A percentile compares a stretch with the other conserved stretches of the same genome.
phyloP scores from a whole-genome alignment of 2,888 invertebrate species.

The Odiellus spinosus region DNA sequence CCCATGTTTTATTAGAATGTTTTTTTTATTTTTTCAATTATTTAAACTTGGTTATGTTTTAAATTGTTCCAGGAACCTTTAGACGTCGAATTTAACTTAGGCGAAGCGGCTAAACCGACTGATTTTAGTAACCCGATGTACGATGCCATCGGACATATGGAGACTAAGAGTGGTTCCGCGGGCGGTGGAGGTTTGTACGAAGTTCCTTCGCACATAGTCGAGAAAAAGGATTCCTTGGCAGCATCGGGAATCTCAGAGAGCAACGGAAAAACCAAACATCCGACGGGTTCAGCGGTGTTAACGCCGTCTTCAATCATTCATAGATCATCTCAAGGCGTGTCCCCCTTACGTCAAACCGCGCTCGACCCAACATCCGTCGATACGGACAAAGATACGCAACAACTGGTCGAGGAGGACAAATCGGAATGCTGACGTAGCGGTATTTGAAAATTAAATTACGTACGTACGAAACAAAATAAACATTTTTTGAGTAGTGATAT shows the following conservation, averaged over 20 bases:
- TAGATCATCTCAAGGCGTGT: conserved; percentile 38
- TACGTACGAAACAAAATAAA: too few relatives aligned
- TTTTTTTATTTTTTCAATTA: neutral
- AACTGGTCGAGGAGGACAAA: conserved; percentile 69
- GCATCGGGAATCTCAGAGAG: conserved; percentile 4
- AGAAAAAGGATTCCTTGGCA: conserved; percentile 9
- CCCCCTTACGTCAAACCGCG: conserved; percentile 54
- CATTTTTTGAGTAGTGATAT: too few relatives aligned
- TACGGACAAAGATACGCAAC: conserved; percentile 79
- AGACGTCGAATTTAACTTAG: conserved; percentile 62
- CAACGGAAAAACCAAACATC: conserved; percentile 23
- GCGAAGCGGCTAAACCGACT: conserved; percentile 45
- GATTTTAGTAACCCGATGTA: conserved; percentile 99
- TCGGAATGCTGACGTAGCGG: conserved; percentile 22
- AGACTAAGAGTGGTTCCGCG: conserved; percentile 13
- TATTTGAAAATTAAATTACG: too few relatives aligned
- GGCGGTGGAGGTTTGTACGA: conserved; percentile 22
- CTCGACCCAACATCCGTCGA: conserved; percentile 66
- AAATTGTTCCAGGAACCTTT: conserved; percentile 39
- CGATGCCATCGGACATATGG: conserved; percentile 46
- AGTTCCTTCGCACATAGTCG: conserved; percentile 18
- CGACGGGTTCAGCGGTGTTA: conserved; percentile 53
- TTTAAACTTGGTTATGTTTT: neutral
- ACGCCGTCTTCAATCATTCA: conserved; percentile 69
- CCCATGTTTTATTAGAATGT: conserved; percentile 2